These are phyloP conservation scores for Zeuzera pyrina DNA, from an alignment of 2,888 invertebrate species.

Conservation along the genomic window DNA sequence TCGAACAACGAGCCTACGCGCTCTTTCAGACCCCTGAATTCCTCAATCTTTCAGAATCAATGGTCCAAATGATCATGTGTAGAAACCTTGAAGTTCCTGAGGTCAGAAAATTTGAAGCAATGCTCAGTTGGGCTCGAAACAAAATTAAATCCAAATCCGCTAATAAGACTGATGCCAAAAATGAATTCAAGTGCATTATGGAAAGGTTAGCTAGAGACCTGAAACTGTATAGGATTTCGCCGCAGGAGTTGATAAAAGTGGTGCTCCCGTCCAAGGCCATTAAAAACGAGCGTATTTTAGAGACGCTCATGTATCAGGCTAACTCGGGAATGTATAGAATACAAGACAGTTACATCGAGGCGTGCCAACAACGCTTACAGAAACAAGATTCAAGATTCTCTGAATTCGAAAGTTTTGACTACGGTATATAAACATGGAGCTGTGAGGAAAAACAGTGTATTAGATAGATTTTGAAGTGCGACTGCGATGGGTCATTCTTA, in stretches of 20 bases:
- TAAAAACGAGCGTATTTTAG: conserved; percentile 91
- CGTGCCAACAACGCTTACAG: conserved; percentile 88
- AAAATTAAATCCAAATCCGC: conserved; percentile 86
- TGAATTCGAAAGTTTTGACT: conserved; percentile 87
- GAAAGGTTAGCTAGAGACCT: conserved; percentile 90
- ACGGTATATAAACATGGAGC: conserved; percentile 74
- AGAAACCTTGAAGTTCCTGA: conserved; percentile 92
- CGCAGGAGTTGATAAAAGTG: conserved; percentile 93
- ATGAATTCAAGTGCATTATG: conserved; percentile 95
- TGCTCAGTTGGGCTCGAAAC: conserved; percentile 91
- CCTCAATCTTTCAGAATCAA: conserved; percentile 90
- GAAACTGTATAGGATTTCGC: conserved; percentile 91
- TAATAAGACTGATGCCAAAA: conserved; percentile 85
- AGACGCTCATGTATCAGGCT: conserved; percentile 94
- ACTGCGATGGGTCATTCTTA: conserved; percentile 49
- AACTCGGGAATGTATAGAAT: conserved; percentile 94
- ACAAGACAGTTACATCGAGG: conserved; percentile 89
- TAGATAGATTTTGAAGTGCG: conserved; percentile 60
- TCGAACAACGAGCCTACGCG: conserved; percentile 88
- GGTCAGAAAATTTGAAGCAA: conserved; percentile 93
- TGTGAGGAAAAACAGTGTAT: conserved; percentile 69
- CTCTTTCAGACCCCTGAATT: conserved; percentile 90
- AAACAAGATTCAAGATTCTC: conserved; percentile 91
- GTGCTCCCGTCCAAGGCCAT: conserved; percentile 94
- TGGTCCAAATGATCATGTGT: conserved; percentile 96